A percentile compares a stretch with the other conserved stretches of the same genome.
Conservation (phyloP, 2,888 invertebrate genomes). For the Megastigmus dorsalis region DNA sequence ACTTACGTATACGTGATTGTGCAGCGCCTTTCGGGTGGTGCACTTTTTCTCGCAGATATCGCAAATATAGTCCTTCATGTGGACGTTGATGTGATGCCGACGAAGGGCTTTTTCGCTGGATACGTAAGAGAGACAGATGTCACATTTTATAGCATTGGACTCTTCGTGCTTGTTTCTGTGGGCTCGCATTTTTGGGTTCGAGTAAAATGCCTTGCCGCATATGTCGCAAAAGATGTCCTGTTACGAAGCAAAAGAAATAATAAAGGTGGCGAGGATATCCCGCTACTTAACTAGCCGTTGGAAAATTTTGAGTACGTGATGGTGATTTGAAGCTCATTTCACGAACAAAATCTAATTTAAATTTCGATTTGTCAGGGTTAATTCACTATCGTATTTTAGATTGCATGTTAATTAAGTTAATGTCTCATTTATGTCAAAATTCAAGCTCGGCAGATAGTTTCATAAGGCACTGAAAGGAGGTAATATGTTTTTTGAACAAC, state of each 20-base stretch:
- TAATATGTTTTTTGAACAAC: no score
- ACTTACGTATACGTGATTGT: conserved; percentile 46
- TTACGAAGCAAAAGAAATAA: not conserved
- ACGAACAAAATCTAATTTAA: not conserved
- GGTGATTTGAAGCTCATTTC: not conserved
- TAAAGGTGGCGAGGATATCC: not conserved
- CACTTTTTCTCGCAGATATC: conserved; percentile 30
- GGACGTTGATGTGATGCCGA: conserved; percentile 28
- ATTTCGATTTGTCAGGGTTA: not conserved
- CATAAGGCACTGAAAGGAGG: no score
- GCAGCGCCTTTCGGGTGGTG: conserved; percentile 30
- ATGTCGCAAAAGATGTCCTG: conserved; percentile 35
- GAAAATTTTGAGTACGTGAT: not conserved
- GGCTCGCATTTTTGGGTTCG: conserved; percentile 32
- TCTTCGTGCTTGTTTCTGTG: conserved; percentile 41
- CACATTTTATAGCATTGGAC: conserved; percentile 41
- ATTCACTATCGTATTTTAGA: no score
- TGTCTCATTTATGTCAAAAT: no score
- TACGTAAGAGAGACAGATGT: conserved; percentile 14
- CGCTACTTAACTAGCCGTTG: not conserved
- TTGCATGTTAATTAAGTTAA: no score
- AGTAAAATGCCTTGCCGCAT: conserved; percentile 31
- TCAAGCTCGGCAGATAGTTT: no score
- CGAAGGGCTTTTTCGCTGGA: conserved; percentile 15
- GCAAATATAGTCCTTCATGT: conserved; percentile 33